phyloP scores from a whole-genome alignment of 2,113 vertebrate genomes.

The Crotalus viridis region DNA sequence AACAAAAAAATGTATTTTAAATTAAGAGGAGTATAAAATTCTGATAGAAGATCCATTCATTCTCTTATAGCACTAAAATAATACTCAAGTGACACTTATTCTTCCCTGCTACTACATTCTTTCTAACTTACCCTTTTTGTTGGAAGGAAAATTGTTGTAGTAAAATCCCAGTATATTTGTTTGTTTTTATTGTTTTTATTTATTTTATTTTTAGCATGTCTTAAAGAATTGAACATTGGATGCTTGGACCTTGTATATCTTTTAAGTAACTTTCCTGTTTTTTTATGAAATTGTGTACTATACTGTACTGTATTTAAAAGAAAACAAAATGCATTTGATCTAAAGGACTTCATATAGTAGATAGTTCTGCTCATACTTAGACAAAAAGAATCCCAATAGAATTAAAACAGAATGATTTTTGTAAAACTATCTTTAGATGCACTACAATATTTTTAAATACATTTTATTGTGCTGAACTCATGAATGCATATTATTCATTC shows the following conservation, averaged over 20 bases:
- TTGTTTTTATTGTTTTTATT: neutral
- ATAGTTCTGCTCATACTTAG: neutral
- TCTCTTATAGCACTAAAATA: slow-evolving; percentile 19
- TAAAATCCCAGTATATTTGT: neutral
- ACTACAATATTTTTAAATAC: neutral
- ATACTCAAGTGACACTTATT: neutral
- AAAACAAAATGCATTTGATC: neutral
- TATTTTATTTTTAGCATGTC: neutral
- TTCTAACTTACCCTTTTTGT: neutral
- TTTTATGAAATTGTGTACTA: neutral
- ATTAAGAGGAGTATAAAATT: slow-evolving; percentile 16
- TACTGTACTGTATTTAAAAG: neutral
- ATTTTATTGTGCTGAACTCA: neutral
- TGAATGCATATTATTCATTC: neutral
- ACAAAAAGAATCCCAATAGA: neutral
- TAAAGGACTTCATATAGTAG: neutral
- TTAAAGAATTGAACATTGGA: neutral
- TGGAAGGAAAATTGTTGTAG: neutral
- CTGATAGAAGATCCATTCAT: slow-evolving; percentile 17
- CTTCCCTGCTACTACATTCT: neutral
- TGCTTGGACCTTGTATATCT: neutral
- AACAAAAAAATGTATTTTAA: slow-evolving; percentile 51
- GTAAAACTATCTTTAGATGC: neutral
- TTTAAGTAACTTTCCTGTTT: neutral
- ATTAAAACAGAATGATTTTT: neutral